Conservation (phyloP, 2,113 vertebrate genomes). For the Muntiacus reevesi region DNA sequence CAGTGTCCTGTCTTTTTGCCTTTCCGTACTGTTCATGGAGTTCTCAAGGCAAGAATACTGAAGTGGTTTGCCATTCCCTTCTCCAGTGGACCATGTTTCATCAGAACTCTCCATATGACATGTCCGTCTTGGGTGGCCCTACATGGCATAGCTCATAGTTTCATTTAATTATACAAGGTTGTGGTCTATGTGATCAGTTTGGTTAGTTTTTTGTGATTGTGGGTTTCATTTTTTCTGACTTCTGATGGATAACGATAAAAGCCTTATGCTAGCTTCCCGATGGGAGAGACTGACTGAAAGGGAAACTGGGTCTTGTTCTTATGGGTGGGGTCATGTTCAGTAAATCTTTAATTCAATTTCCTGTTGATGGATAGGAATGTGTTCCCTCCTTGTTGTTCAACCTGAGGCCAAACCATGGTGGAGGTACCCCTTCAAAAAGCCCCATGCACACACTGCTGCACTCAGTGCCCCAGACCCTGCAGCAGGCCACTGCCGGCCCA, state of each 20-base stretch:
- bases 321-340: background rate
- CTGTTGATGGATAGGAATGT: background rate
- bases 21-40: background rate
- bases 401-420: background rate
- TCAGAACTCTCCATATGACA: background rate
- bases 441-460: background rate
- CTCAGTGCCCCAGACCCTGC: background rate
- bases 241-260: background rate
- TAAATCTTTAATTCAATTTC: background rate
- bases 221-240: background rate
- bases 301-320: background rate
- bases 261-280: background rate
- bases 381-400: background rate
- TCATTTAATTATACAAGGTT: background rate
- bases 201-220: background rate
- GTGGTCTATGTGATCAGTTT: background rate
- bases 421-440: background rate
- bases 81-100: background rate
- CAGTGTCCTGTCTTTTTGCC: background rate
- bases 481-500: fast-evolving
- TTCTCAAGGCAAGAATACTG: background rate
- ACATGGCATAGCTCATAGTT: background rate
- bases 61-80: background rate
- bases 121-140: background rate
- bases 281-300: background rate